Evolutionary conservation across 2,797 vertebrate genomes (phyloP), one percentile per base, ranked within the genome.

Genomic region (Cyprinodon diabolis): DNA sequence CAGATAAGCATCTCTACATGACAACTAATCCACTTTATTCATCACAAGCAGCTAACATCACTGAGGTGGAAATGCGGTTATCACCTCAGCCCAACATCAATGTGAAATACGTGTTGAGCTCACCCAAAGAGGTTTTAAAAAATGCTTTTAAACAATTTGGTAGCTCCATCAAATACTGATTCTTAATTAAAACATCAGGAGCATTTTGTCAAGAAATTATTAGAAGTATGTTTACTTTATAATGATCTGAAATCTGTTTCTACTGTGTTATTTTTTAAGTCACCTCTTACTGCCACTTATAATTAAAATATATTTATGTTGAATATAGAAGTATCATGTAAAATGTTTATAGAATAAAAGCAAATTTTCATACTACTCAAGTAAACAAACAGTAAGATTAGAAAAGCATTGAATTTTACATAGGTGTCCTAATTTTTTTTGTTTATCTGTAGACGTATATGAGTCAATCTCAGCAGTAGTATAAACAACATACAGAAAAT

Each of bases 401-500:
- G 19, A 43, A 12, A 40, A 63, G 12, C 60, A 2, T 43, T 63
- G 10, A 63, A 43, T 43, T 63, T 40, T 43, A 43, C 19, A n/a
- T 5, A 43, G 19, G 37, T 43, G 37, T 63, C 58, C 35, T 40
- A 19, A 21, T 62, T 43, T 43, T 35, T 21, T n/a, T 43, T 45
- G 19, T 40, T 21, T 8, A 43, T 10, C 19, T 65, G 40, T 65
- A 13, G n/a, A 65, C 12, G 45, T 45, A 47, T 25, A 66, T 15
- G 77, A 80, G 55, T 78, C 51, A 81, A 69, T 60, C 69, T 68
- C 62, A 73, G 68, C 75, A 75, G 54, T 74, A 58, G 66, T 69
- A 62, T 68, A 52, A 67, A 66, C 78, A 74, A 67, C 69, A 74
- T 49, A 54, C 49, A 74, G 12, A 65, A 55, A 52, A 71, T n/a